phyloP scores from a whole-genome alignment of 2,888 invertebrate species.

The Agrotis clavis region DNA sequence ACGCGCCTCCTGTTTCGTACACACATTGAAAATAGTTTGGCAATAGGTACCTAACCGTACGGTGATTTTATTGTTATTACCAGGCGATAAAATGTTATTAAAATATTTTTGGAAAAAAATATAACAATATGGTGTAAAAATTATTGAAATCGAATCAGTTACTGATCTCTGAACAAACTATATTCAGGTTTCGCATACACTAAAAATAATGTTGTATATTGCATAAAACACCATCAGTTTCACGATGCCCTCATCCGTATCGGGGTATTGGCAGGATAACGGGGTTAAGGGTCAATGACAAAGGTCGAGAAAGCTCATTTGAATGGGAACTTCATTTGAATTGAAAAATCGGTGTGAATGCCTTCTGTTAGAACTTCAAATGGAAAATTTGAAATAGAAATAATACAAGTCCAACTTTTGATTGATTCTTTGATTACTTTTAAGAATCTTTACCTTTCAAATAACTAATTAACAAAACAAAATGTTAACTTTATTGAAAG shows the following conservation, averaged over 20 bases:
- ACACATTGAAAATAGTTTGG: no score
- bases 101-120: no score
- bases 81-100: no score
- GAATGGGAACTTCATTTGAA: slow-evolving; percentile 15
- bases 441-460: background rate
- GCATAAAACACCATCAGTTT: slow-evolving; percentile 3
- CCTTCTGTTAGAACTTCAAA: slow-evolving; percentile 12
- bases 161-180: no score
- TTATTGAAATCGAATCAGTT: no score
- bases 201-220: background rate
- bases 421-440: background rate
- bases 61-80: no score
- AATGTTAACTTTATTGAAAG: no score
- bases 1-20: no score
- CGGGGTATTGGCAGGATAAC: slow-evolving; percentile 19
- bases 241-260: slow-evolving; percentile 6
- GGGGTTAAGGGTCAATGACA: slow-evolving; percentile 36
- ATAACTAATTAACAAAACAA: no score
- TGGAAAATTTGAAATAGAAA: slow-evolving; percentile 7
- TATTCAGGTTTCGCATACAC: no score
- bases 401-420: background rate
- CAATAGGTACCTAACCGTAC: no score
- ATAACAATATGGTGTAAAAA: no score
- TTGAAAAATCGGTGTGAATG: slow-evolving; percentile 8
- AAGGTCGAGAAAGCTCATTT: slow-evolving; percentile 12